Conservation (phyloP, 1,140 invertebrate species). For the Zophobas atratus region DNA sequence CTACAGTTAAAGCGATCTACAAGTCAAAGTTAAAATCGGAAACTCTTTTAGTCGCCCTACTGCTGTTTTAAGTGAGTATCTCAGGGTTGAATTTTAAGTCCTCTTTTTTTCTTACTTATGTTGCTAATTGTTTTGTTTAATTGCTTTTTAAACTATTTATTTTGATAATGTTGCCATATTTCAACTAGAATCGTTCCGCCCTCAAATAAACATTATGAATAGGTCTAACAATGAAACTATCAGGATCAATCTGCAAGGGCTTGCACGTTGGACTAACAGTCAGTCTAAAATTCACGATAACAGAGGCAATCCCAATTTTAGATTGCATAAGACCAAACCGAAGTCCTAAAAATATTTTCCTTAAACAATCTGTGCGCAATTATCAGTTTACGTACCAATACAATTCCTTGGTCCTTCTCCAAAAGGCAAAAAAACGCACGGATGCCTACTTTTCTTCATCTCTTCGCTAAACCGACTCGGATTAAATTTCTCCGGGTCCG, state of each 20-base stretch:
- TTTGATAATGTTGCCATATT: no score
- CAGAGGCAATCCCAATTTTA: slow-evolving; percentile 16
- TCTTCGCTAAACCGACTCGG: slow-evolving; percentile 68
- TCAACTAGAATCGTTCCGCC: no score
- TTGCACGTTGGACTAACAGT: slow-evolving; percentile 2
- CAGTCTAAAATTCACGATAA: slow-evolving; percentile 23
- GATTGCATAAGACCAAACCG: slow-evolving; percentile 33
- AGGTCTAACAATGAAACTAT: slow-evolving; percentile 1
- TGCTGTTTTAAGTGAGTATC: no score
- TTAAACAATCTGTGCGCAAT: background rate
- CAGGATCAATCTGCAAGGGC: slow-evolving; percentile 1
- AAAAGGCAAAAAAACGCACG: slow-evolving; percentile 67
- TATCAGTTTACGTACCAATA: slow-evolving; percentile 63
- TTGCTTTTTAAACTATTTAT: no score
- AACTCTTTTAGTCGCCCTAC: no score
- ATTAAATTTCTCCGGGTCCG: slow-evolving; percentile 76
- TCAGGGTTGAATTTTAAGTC: no score
- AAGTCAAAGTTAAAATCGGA: no score
- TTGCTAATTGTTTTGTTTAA: no score
- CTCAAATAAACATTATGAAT: slow-evolving; percentile 8
- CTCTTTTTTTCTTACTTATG: no score
- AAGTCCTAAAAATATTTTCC: slow-evolving; percentile 1
- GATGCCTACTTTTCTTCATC: slow-evolving; percentile 19
- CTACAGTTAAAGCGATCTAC: no score
- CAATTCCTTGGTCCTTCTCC: slow-evolving; percentile 73